phyloP scores from a whole-genome alignment of 2,888 invertebrate species.

The Cephus runcator region DNA sequence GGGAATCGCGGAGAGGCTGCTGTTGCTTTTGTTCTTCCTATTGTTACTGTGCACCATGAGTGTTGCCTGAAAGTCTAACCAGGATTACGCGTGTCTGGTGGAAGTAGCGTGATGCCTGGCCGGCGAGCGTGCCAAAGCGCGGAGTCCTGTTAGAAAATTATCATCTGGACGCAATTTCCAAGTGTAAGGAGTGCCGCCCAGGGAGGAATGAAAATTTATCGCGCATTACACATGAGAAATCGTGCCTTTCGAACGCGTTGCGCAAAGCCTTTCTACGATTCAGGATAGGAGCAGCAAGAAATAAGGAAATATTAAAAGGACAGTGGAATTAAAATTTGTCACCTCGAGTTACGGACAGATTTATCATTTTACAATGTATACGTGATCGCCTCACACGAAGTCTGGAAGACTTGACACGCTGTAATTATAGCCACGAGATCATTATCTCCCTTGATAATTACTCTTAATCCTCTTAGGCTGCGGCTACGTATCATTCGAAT shows the following conservation, averaged over 20 bases:
- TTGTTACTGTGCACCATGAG: neutral
- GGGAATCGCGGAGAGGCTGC: neutral
- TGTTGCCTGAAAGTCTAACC: neutral
- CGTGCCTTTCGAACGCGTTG: neutral
- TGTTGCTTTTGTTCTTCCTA: neutral
- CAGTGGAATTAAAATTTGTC: neutral
- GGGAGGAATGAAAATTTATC: constrained; percentile 55
- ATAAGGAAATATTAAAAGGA: neutral
- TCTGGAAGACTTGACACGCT: neutral
- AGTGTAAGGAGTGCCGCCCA: constrained; percentile 45
- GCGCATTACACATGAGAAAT: constrained; percentile 12
- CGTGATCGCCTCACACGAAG: neutral
- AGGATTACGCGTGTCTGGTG: neutral
- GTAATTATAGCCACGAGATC: neutral
- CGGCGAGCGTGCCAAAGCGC: no score
- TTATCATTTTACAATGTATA: neutral
- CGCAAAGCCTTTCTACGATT: neutral
- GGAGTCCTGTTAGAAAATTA: neutral
- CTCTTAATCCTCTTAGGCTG: constrained; percentile 38
- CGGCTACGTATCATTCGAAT: neutral
- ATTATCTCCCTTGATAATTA: constrained; percentile 34
- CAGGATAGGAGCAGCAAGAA: neutral
- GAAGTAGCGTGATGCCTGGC: neutral
- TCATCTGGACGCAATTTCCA: constrained; percentile 36
- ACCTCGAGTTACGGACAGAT: neutral